Conservation (phyloP, 2,888 invertebrate genomes). For the Odontothrips loti region DNA sequence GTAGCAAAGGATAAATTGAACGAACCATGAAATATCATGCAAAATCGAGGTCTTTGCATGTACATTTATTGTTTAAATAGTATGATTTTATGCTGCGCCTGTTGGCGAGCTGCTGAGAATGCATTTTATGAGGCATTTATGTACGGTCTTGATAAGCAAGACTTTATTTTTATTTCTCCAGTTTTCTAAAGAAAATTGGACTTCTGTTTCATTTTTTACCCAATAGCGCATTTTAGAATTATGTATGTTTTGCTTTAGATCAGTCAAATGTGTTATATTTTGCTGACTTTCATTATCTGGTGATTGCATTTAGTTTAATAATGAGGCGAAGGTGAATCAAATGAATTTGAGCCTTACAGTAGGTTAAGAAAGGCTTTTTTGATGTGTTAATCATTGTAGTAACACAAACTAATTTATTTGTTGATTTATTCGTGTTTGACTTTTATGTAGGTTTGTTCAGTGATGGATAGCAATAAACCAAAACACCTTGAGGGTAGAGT, state of each 20-base stretch:
- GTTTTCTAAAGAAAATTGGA: not conserved
- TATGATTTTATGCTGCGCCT: not conserved
- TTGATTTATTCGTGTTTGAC: constrained; percentile 26
- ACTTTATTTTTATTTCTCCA: constrained; percentile 16
- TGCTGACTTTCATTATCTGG: constrained; percentile 15
- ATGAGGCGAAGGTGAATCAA: constrained; percentile 16
- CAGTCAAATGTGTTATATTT: not conserved
- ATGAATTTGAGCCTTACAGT: constrained; percentile 11
- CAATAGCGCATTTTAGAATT: not conserved
- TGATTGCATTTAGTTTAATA: constrained; percentile 14
- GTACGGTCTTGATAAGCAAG: not conserved
- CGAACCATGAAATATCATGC: not conserved
- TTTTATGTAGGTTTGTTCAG: constrained; percentile 25
- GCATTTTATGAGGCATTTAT: constrained; percentile 22
- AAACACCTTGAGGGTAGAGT: not conserved
- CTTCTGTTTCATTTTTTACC: not conserved
- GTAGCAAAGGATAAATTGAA: not conserved
- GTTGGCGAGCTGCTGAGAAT: not conserved
- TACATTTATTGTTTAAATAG: not conserved
- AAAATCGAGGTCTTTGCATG: not conserved
- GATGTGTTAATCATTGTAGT: constrained; percentile 10
- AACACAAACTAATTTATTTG: constrained; percentile 27
- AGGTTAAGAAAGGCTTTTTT: constrained; percentile 22
- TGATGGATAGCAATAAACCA: constrained; percentile 26
- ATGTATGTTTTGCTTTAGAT: constrained; percentile 8